Evolutionary conservation across 1,140 invertebrate species (phyloP).

Genomic region (Zaprionus ornatus): DNA sequence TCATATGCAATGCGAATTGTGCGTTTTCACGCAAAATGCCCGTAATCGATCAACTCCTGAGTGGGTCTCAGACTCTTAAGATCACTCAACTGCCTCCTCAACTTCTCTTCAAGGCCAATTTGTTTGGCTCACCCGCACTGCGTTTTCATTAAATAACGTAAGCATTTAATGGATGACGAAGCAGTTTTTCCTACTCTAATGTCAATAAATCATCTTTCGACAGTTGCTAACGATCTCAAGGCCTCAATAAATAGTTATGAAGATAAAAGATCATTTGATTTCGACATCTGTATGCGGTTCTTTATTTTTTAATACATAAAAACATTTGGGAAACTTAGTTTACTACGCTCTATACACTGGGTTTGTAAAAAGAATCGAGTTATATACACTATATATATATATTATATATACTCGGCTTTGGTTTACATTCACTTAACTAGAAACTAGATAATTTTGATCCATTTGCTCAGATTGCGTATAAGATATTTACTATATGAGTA

Average conservation of each 20-base stretch:
- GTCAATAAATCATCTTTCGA: conserved; percentile 55
- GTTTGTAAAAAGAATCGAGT: conserved; percentile 26
- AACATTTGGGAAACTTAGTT: conserved; percentile 58
- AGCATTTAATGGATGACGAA: conserved; percentile 74
- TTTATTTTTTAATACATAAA: conserved; percentile 60
- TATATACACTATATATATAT: neutral
- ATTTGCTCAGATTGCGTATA: conserved; percentile 57
- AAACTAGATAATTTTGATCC: conserved; percentile 66
- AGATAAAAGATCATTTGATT: neutral
- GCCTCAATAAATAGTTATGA: neutral
- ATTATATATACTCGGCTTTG: conserved; percentile 17
- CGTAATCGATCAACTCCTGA: conserved; percentile 59
- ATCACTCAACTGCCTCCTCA: neutral
- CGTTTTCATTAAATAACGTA: conserved; percentile 33
- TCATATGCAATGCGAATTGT: conserved; percentile 55
- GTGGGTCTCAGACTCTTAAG: conserved; percentile 1
- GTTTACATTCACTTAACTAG: conserved; percentile 36
- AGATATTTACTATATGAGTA: conserved; percentile 14
- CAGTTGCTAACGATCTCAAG: conserved; percentile 29
- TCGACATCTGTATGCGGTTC: neutral
- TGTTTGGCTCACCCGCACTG: conserved; percentile 68
- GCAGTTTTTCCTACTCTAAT: conserved; percentile 57
- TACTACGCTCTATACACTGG: conserved; percentile 37
- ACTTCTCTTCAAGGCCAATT: conserved; percentile 43
- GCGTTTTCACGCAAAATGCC: conserved; percentile 72